Conservation (phyloP, 23 tunicate species). For the Aplidium turbinatum region DNA sequence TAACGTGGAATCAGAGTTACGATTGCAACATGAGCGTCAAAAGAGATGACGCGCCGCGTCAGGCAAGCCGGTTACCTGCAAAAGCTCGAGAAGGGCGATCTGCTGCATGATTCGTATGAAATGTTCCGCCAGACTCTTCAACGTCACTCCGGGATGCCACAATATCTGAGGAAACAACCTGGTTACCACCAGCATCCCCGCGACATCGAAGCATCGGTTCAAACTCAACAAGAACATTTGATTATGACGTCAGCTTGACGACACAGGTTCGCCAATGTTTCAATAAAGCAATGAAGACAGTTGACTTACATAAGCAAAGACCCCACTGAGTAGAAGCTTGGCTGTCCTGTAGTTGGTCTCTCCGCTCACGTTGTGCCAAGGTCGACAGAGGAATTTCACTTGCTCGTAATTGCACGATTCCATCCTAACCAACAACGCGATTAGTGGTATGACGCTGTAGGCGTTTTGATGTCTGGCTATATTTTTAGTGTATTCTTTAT, state of each 20-base stretch:
- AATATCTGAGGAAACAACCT: constrained; percentile 17
- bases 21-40: no score
- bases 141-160: constrained; percentile 49
- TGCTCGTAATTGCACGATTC: constrained; percentile 31
- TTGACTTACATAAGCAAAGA: constrained; percentile 42
- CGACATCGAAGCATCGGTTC: not conserved
- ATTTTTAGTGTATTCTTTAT: no score
- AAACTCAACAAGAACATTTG: not conserved
- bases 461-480: no score
- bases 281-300: not conserved
- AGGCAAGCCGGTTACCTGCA: constrained; percentile 43
- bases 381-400: constrained; percentile 67
- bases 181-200: not conserved
- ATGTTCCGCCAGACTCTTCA: constrained; percentile 2
- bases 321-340: constrained; percentile 38
- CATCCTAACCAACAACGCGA: not conserved
- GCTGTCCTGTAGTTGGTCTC: constrained; percentile 48
- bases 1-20: no score
- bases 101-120: constrained; percentile 16
- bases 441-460: no score
- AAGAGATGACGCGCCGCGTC: no score
- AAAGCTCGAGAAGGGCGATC: constrained; percentile 17
- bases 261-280: not conserved
- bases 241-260: not conserved
- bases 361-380: constrained; percentile 70